Base-by-base conservation (phyloP, 2,113 vertebrate species). In the Castor canadensis region DNA sequence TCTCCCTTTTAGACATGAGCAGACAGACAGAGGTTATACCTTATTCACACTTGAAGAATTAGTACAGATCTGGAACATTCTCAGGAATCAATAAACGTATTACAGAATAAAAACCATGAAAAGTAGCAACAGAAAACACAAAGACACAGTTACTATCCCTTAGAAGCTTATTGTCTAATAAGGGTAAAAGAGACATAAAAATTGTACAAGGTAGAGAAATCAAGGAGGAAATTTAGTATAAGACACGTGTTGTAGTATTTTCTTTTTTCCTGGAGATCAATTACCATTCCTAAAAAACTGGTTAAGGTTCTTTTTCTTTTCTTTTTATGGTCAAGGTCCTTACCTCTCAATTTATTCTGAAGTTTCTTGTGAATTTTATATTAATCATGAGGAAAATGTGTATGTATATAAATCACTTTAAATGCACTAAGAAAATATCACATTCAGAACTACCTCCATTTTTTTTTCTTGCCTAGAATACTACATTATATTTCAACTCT, bases 321-420 rank as follows among this genome's bases (percentile, higher is more conserved):
- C n/a, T n/a, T n/a, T n/a, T n/a, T n/a, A n/a, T n/a, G n/a, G n/a
- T n/a, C n/a, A 92, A 95, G 22, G 16, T 49, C 87, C 60, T 95
- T 87, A 90, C 2, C 12, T 76, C 9, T 47, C 54, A 67, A 85
- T 52, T 85, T 40, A 88, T 47, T 40, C 40, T 93, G 15, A 77
- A 85, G 66, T 77, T 91, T 54, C 67, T 82, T 86, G 17, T 73
- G 24, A 97, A 67, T n/a, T 94, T 93, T 86, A 91, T 45, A 88
- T 5, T 73, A 60, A 56, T 47, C 24, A 81, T n/a, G 2, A 77
- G 82, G 32, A n/a, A n/a, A 73, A 58, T 71, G 77, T 4, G 87
- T 28, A 88, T 35, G 16, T 28, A 26, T 60, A 24, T 60, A 24
- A 20, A 93, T 3, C 3, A 91, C 79, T 77, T 80, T 45, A 90